Base-by-base conservation (phyloP, 2,888 invertebrate genomes). In the Acanthosepion pharaonis region DNA sequence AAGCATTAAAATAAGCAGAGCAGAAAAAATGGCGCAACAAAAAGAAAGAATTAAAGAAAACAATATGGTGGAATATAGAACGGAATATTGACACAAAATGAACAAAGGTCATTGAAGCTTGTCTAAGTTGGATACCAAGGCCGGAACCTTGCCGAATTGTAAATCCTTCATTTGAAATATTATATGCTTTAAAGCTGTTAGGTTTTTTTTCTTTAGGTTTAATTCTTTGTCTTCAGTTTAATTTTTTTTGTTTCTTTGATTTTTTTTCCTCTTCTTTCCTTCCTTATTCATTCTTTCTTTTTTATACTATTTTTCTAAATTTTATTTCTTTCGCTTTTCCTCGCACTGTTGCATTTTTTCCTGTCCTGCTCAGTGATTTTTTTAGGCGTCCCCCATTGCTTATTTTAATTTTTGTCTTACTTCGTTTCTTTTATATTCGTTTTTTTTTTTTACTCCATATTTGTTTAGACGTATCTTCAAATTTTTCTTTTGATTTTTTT, bases 21-120 rank as follows among this genome's bases (percentile, higher is more conserved):
- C 8, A 25, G 23, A 78, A 33, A n/a, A 15, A 15, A n/a, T n/a
- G 78, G n/a, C 78, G 20, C 15, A n/a, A 78, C n/a, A 78, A 33
- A 78, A n/a, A 11, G 18, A 78, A n/a, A 78, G n/a, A 78, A 78
- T n/a, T n/a, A 78, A 33, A 78, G 33, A 78, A 78, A 78, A 78
- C n/a, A 78, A 78, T 78, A 78, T 78, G 78, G 78, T n/a, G 33
- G 78, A 78, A 78, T 78, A n/a, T n/a, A 33, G 11, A 78, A n/a
- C 78, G n/a, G 78, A 78, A 78, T 78, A 78, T 78, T 78, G 78
- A 78, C 78, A 78, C n/a, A 78, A 78, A 78, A n/a, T n/a, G 78
- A n/a, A 78, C 33, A 78, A 78, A 78, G 78, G 78, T 78, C 78
- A 78, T n/a, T 78, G 78, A 78, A 78, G 78, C 78, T 78, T 78